These are phyloP conservation scores for Narcine bancroftii DNA, from an alignment of 2,113 vertebrate species.

Conservation along the genomic window DNA sequence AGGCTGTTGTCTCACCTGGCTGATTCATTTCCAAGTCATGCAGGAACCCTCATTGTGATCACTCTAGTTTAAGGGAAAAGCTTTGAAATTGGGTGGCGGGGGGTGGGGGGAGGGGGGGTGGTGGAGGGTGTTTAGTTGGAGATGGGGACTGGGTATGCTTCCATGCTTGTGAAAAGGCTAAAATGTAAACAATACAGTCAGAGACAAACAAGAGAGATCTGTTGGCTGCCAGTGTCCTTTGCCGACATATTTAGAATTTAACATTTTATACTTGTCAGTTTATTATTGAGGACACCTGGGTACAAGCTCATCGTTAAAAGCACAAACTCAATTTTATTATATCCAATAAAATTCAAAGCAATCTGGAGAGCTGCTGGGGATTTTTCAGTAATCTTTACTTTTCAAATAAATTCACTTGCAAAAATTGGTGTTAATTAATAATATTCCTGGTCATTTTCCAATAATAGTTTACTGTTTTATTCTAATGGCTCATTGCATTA, in stretches of 20 bases:
- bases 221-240: neutral
- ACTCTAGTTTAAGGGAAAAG: neutral
- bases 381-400: neutral
- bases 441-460: neutral
- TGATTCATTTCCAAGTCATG: slow-evolving; percentile 27
- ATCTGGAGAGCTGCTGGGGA: neutral
- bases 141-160: no score
- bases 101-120: neutral
- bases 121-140: neutral
- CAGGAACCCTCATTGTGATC: slow-evolving; percentile 13
- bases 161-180: neutral
- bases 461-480: neutral
- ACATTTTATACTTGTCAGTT: neutral
- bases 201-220: neutral
- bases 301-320: neutral
- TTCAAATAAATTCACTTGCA: neutral
- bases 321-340: neutral
- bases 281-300: neutral
- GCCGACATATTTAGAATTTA: neutral
- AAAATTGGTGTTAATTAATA: neutral
- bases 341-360: neutral
- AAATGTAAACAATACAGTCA: neutral
- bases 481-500: neutral
- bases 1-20: slow-evolving; percentile 37
- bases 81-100: neutral